These are phyloP conservation scores for Apis dorsata DNA, from an alignment of 1,140 invertebrate genomes.

Conservation along the genomic window DNA sequence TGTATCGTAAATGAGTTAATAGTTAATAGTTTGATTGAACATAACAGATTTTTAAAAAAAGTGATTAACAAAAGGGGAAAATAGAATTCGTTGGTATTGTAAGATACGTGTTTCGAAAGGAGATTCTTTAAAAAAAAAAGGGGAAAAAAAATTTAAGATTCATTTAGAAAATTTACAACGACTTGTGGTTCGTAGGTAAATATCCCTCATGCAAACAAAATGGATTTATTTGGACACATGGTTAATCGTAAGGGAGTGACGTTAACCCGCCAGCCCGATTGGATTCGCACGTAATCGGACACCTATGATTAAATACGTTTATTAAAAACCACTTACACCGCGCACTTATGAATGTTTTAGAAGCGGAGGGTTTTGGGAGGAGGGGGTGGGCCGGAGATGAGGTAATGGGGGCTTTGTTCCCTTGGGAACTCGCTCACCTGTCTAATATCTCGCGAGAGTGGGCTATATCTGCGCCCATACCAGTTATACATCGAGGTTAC, in stretches of 20 bases:
- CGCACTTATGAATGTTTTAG: slow-evolving; percentile 74
- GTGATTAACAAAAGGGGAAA: no score
- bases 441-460: slow-evolving; percentile 76
- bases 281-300: slow-evolving; percentile 69
- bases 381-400: slow-evolving; percentile 62
- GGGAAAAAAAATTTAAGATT: no score
- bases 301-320: slow-evolving; percentile 76
- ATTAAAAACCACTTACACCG: slow-evolving; percentile 76
- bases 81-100: no score
- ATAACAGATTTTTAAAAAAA: no score
- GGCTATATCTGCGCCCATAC: slow-evolving; percentile 67
- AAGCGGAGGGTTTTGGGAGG: slow-evolving; percentile 56
- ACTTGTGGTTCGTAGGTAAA: neutral
- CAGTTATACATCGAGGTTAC: slow-evolving; percentile 60
- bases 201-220: slow-evolving; percentile 49
- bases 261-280: slow-evolving; percentile 37
- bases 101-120: no score
- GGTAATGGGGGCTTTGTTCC: slow-evolving; percentile 77
- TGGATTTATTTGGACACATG: slow-evolving; percentile 45
- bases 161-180: no score
- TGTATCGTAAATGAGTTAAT: no score
- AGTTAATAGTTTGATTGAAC: no score
- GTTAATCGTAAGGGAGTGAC: slow-evolving; percentile 44
- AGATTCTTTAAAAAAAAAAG: no score
- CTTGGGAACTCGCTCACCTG: slow-evolving; percentile 76